Conservation (phyloP, 2,888 invertebrate species). For the Fragum sueziense region DNA sequence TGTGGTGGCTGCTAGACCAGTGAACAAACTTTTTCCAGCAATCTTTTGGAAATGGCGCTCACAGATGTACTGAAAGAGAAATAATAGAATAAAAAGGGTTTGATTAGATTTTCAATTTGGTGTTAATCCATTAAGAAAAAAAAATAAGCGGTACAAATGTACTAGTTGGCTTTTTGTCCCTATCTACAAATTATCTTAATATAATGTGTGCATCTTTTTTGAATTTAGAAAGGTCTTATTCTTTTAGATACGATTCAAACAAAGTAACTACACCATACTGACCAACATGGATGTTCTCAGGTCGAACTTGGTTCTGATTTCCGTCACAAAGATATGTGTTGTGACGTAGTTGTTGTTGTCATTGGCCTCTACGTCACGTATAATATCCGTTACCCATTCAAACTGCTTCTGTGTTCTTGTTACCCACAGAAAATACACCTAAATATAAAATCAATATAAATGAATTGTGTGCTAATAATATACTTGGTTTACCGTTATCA, state of each 20-base stretch:
- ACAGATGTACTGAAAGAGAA: slow-evolving; percentile 84
- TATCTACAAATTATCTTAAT: too few relatives aligned
- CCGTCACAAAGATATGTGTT: slow-evolving; percentile 86
- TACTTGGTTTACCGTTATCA: too few relatives aligned
- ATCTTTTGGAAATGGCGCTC: slow-evolving; percentile 87
- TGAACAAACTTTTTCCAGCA: slow-evolving; percentile 85
- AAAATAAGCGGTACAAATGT: too few relatives aligned
- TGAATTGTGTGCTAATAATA: too few relatives aligned
- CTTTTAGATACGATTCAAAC: too few relatives aligned
- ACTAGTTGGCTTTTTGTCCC: too few relatives aligned
- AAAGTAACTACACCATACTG: too few relatives aligned
- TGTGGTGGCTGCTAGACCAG: slow-evolving; percentile 86
- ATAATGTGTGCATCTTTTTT: too few relatives aligned
- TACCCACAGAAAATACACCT: slow-evolving; percentile 87
- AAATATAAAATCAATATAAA: background rate
- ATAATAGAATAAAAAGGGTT: too few relatives aligned
- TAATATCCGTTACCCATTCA: slow-evolving; percentile 87
- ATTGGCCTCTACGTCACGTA: slow-evolving; percentile 85
- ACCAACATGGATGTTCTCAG: slow-evolving; percentile 77
- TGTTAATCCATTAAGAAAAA: too few relatives aligned
- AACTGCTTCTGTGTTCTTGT: slow-evolving; percentile 86
- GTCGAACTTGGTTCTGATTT: slow-evolving; percentile 86
- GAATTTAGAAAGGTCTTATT: too few relatives aligned
- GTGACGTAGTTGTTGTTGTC: slow-evolving; percentile 84
- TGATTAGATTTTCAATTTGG: too few relatives aligned